Conservation (phyloP, 2,888 invertebrate species). For the Monochamus alternatus region DNA sequence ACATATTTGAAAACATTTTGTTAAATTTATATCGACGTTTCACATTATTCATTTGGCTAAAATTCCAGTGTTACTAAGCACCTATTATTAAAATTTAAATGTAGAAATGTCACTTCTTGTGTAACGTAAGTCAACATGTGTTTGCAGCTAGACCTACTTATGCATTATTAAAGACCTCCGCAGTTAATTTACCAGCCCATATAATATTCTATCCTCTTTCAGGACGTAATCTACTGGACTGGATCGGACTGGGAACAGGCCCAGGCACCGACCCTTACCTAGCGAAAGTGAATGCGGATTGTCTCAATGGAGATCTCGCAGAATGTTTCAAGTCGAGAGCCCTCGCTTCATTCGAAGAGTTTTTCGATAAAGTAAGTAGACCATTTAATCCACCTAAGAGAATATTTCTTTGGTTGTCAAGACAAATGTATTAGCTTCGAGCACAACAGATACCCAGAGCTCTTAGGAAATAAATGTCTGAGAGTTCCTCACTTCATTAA, state of each 20-base stretch:
- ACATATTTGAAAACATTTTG: too few species aligned
- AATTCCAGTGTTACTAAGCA: too few species aligned
- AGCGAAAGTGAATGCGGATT: conserved; percentile 82
- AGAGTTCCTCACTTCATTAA: not conserved
- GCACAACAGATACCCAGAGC: not conserved
- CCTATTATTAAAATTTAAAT: too few species aligned
- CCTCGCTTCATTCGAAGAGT: conserved; percentile 82
- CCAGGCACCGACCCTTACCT: conserved; percentile 85
- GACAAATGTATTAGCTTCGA: not conserved
- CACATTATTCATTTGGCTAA: too few species aligned
- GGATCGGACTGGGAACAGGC: conserved; percentile 84
- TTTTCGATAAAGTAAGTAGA: conserved; percentile 77
- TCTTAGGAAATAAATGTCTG: not conserved
- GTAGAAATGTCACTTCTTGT: too few species aligned
- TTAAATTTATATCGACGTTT: too few species aligned
- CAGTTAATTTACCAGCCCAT: not conserved
- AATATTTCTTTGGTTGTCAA: not conserved
- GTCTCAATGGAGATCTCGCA: conserved; percentile 85
- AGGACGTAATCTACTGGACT: conserved; percentile 83
- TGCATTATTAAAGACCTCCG: too few species aligned
- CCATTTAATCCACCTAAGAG: not conserved
- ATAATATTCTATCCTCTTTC: conserved; percentile 42
- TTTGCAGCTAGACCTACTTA: too few species aligned
- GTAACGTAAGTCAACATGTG: too few species aligned
- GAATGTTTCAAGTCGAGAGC: conserved; percentile 91